A percentile compares a stretch with the other conserved stretches of the same genome.
Evolutionary conservation across 2,888 invertebrate species (phyloP).

Genomic region (Clitarchus hookeri): DNA sequence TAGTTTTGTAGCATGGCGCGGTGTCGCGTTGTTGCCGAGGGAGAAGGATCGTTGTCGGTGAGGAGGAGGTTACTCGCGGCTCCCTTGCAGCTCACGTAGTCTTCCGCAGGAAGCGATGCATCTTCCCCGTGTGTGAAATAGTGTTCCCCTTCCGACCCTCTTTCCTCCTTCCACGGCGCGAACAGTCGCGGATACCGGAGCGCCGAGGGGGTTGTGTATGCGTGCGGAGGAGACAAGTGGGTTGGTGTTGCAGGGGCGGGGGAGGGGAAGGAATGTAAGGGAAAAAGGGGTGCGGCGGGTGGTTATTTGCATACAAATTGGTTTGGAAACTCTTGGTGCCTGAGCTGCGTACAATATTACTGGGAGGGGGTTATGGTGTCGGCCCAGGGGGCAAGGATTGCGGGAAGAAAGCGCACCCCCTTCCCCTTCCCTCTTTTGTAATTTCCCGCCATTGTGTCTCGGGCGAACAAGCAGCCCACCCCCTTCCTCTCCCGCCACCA

Average conservation of each 20-base stretch:
- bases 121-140: conserved; percentile 11
- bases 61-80: background rate
- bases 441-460: background rate
- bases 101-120: conserved; percentile 2
- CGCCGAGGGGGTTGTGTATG: background rate
- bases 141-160: background rate
- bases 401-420: background rate
- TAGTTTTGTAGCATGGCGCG: too few species aligned
- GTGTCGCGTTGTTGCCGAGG: too few species aligned
- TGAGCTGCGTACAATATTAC: conserved; percentile 1
- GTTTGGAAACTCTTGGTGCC: conserved; percentile 29
- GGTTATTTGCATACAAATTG: conserved; percentile 35
- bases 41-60: too few species aligned
- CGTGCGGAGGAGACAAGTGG: background rate
- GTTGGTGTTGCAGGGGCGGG: background rate
- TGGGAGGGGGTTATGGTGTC: background rate
- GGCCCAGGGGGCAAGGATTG: background rate
- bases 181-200: background rate
- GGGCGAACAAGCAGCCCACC: background rate
- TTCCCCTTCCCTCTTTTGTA: background rate
- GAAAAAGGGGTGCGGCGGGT: background rate
- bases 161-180: background rate
- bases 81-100: conserved; percentile 8
- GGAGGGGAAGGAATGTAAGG: background rate
- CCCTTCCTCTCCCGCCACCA: background rate